Evolutionary conservation across 2,797 vertebrate genomes (phyloP).

Genomic region (Tadarida brasiliensis): DNA sequence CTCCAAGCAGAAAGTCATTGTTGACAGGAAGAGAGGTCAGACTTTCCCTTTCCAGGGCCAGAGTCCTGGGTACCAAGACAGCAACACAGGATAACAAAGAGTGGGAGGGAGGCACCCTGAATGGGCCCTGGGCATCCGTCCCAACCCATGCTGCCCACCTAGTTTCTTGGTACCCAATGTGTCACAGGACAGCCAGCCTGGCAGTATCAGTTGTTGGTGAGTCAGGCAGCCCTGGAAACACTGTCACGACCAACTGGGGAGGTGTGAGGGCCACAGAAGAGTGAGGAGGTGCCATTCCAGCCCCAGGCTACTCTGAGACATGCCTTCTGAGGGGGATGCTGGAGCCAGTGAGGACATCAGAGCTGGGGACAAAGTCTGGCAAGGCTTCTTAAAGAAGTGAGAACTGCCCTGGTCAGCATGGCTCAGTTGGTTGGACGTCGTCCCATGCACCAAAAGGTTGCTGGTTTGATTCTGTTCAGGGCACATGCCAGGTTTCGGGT

Average conservation of each 20-base stretch:
- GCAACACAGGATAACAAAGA: neutral
- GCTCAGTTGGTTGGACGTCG: no score
- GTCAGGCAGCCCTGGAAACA: constrained; percentile 28
- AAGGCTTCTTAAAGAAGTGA: neutral
- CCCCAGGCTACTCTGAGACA: neutral
- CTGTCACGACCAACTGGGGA: neutral
- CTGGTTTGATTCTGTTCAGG: neutral
- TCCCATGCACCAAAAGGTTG: neutral
- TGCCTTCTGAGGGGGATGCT: neutral
- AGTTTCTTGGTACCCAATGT: accelerated
- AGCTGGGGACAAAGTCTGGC: neutral
- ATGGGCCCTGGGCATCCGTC: neutral
- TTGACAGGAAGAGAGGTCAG: constrained; percentile 77
- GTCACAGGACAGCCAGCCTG: constrained; percentile 42
- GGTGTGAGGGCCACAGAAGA: neutral
- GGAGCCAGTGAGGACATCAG: neutral
- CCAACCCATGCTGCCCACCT: neutral
- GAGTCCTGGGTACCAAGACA: constrained; percentile 56
- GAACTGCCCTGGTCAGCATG: neutral
- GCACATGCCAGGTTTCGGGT: neutral
- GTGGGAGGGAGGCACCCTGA: neutral
- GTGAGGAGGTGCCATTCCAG: neutral
- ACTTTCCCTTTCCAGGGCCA: constrained; percentile 46
- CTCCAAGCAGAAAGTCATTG: constrained; percentile 63
- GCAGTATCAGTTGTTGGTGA: neutral